These are phyloP conservation scores for Periophthalmus modestus DNA, from an alignment of 2,113 vertebrate genomes.

Conservation along the genomic window DNA sequence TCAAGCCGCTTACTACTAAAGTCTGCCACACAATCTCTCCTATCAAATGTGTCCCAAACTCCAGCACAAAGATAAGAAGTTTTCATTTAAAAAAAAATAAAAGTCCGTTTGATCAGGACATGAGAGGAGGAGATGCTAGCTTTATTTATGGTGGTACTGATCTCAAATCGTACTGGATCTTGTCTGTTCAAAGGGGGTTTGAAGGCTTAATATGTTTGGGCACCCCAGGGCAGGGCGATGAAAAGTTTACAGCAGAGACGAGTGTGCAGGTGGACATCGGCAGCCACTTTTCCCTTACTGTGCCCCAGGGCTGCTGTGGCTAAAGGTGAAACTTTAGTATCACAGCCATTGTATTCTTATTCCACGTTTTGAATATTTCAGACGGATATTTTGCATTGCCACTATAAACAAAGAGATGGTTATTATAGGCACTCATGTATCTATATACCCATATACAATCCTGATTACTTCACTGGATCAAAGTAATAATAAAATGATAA, in stretches of 20 bases:
- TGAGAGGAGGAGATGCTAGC: conserved; percentile 18
- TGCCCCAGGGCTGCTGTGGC: no score
- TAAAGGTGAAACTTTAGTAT: no score
- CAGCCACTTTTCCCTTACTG: no score
- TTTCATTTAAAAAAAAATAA: no score
- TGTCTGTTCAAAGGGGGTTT: conserved; percentile 11
- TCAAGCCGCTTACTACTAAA: conserved; percentile 14
- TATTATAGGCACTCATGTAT: no score
- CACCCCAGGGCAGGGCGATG: background rate
- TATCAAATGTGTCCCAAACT: conserved; percentile 13
- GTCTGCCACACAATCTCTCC: conserved; percentile 2
- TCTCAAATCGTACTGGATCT: conserved; percentile 16
- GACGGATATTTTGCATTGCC: no score
- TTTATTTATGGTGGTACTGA: conserved; percentile 20
- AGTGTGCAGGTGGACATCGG: background rate
- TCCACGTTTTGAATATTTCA: no score
- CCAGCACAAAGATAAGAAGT: conserved; percentile 22
- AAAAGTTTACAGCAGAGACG: background rate
- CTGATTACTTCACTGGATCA: no score
- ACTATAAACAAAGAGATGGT: no score
- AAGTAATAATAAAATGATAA: no score
- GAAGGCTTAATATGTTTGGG: conserved; percentile 20
- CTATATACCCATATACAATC: no score
- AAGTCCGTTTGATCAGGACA: conserved; percentile 16
- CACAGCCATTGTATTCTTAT: no score